Percentiles rank a stretch among this genome's conserved stretches.
Conservation (phyloP, 2,113 vertebrate species). For the Labrus mixtus region DNA sequence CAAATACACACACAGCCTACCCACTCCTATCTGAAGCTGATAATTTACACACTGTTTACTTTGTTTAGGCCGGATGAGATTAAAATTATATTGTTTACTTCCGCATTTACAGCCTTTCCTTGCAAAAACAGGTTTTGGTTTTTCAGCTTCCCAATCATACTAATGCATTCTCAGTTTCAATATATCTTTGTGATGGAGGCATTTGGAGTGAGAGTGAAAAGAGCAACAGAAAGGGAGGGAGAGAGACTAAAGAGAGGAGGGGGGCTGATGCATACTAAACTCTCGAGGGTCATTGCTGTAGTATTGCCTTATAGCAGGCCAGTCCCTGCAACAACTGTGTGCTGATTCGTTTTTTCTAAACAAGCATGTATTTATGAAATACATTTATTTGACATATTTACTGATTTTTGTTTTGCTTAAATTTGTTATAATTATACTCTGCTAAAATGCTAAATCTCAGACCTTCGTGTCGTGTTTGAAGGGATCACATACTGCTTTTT, state of each 20-base stretch:
- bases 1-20: conserved; percentile 38
- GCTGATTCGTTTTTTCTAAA: conserved; percentile 9
- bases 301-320: neutral
- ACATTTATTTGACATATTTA: neutral
- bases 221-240: conserved; percentile 12
- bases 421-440: neutral
- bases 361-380: neutral
- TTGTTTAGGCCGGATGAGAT: conserved; percentile 44
- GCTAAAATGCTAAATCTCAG: too few relatives aligned
- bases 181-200: conserved; percentile 52
- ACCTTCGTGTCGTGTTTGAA: too few relatives aligned
- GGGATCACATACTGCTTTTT: too few relatives aligned
- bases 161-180: conserved; percentile 63
- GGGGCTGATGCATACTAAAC: conserved; percentile 14
- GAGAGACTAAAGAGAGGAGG: conserved; percentile 19
- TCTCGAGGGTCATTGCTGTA: conserved; percentile 12
- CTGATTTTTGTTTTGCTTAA: neutral
- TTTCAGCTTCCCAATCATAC: conserved; percentile 50
- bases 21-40: conserved; percentile 27
- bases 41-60: conserved; percentile 34
- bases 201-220: conserved; percentile 43
- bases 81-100: conserved; percentile 51
- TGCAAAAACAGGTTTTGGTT: neutral
- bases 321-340: neutral
- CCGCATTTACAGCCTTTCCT: conserved; percentile 30